A percentile compares a stretch with the other conserved stretches of the same genome.
Evolutionary conservation across 2,797 vertebrate species (phyloP).

Genomic region (Sebastes aleutianus): DNA sequence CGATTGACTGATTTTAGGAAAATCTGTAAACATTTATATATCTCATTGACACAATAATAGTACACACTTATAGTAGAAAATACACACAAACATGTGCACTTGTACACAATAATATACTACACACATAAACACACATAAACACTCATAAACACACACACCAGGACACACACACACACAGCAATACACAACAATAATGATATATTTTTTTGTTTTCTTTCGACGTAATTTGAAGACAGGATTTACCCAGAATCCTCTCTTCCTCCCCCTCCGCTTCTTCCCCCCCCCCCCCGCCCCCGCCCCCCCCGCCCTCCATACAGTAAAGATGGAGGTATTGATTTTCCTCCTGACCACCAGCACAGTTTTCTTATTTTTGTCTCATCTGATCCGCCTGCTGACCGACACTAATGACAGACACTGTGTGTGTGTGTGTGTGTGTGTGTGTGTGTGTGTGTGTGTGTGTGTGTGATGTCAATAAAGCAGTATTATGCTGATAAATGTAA

Average conservation of each 20-base stretch:
- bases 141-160: background rate
- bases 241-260: slow-evolving; percentile 44
- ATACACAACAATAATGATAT: background rate
- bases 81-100: background rate
- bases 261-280: background rate
- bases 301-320: slow-evolving; percentile 32
- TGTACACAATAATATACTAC: background rate
- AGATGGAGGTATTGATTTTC: slow-evolving; percentile 72
- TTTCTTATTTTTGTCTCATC: slow-evolving; percentile 66
- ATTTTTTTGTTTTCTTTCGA: background rate
- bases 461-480: background rate
- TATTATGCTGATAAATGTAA: background rate
- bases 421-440: slow-evolving; percentile 6
- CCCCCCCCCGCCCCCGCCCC: background rate
- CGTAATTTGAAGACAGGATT: slow-evolving; percentile 4
- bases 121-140: background rate
- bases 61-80: background rate
- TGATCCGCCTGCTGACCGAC: slow-evolving; percentile 55
- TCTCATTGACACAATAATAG: background rate
- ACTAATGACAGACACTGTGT: slow-evolving; percentile 36
- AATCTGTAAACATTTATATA: background rate
- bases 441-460: background rate
- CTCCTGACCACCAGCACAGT: slow-evolving; percentile 60
- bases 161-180: background rate
- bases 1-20: slow-evolving; percentile 2